A percentile compares a stretch with the other conserved stretches of the same genome.
phyloP scores from a whole-genome alignment of 2,888 invertebrate species.

The Syrista parreyssii region DNA sequence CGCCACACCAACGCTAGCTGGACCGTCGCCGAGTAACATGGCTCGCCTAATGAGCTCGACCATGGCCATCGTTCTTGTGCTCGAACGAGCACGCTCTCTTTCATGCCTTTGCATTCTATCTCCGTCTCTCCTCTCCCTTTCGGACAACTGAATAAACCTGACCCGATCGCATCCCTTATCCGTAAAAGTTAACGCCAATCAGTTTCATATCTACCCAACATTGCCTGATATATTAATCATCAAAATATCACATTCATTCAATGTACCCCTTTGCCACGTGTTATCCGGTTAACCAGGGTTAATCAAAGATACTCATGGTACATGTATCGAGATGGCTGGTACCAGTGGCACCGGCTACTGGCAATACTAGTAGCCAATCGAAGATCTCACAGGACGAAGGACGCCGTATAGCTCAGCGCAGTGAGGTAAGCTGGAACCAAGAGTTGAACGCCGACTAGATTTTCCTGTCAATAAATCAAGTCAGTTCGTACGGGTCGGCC shows the following conservation, averaged over 20 bases:
- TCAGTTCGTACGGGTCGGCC: constrained; percentile 50
- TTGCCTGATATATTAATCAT: not conserved
- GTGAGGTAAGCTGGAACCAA: constrained; percentile 49
- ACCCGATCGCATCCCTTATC: not conserved
- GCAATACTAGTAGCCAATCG: not conserved
- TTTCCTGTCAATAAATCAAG: constrained; percentile 67
- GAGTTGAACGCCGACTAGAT: constrained; percentile 59
- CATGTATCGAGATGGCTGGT: not conserved
- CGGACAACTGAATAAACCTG: not conserved
- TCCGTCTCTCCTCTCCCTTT: constrained; percentile 14
- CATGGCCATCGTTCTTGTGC: constrained; percentile 4
- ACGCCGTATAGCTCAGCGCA: constrained; percentile 19
- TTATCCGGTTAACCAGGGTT: not conserved
- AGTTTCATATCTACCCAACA: not conserved
- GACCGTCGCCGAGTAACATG: constrained; percentile 24
- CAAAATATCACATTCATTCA: not conserved
- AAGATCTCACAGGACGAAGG: constrained; percentile 13
- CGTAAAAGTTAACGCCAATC: not conserved
- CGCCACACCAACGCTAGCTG: constrained; percentile 4
- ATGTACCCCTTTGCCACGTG: not conserved
- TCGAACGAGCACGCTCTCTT: constrained; percentile 6
- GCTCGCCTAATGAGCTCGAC: constrained; percentile 41
- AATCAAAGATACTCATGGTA: not conserved
- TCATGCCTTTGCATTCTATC: not conserved
- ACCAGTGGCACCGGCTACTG: not conserved